These are phyloP conservation scores for Lobophora halterata DNA, from an alignment of 2,888 invertebrate genomes.

Conservation along the genomic window DNA sequence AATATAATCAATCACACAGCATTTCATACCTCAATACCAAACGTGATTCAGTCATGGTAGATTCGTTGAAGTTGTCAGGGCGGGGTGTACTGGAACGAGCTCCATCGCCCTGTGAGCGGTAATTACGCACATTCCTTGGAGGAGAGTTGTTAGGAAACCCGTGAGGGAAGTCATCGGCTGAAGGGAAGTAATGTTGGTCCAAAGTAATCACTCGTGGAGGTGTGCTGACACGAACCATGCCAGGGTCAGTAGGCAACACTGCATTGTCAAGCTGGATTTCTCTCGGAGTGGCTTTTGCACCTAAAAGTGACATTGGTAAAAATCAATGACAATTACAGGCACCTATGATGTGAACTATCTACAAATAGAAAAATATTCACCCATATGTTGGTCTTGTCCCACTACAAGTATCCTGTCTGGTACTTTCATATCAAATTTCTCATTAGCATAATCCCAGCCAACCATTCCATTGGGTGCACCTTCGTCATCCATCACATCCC, in stretches of 20 bases:
- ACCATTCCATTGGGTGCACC: slow-evolving; percentile 82
- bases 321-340: not conserved
- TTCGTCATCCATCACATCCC: slow-evolving; percentile 84
- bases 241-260: slow-evolving; percentile 85
- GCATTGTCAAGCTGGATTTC: slow-evolving; percentile 93
- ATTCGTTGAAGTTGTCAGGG: slow-evolving; percentile 67
- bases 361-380: slow-evolving; percentile 45
- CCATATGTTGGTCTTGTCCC: slow-evolving; percentile 87
- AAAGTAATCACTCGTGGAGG: slow-evolving; percentile 94
- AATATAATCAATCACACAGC: slow-evolving; percentile 1
- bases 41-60: slow-evolving; percentile 72
- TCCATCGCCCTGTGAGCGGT: slow-evolving; percentile 66
- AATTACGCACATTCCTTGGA: slow-evolving; percentile 54
- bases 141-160: slow-evolving; percentile 52
- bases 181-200: slow-evolving; percentile 91
- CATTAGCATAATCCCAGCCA: slow-evolving; percentile 84
- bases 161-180: slow-evolving; percentile 42
- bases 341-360: not conserved
- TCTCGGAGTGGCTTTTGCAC: slow-evolving; percentile 91
- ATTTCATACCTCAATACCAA: slow-evolving; percentile 60
- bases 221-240: slow-evolving; percentile 90
- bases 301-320: slow-evolving; percentile 54
- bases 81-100: slow-evolving; percentile 61
- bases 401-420: slow-evolving; percentile 95
- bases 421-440: slow-evolving; percentile 94